Percentiles rank a stretch among this genome's conserved stretches.
Conservation (phyloP, 2,888 invertebrate species). For the Hemithea aestivaria region DNA sequence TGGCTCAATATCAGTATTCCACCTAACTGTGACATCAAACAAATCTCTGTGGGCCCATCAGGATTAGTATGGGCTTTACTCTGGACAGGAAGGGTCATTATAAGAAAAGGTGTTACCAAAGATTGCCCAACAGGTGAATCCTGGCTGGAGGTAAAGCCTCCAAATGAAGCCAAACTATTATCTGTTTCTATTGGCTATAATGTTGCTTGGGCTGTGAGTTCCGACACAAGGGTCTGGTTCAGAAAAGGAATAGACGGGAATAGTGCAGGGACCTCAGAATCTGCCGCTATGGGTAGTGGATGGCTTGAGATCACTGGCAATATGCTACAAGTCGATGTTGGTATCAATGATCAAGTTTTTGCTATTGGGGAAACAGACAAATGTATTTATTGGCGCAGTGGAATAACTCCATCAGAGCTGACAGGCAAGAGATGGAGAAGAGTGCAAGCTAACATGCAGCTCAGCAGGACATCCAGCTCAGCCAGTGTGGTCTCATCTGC, state of each 20-base stretch:
- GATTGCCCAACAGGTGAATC: conserved; percentile 84
- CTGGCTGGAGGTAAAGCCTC: conserved; percentile 90
- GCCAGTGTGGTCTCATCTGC: conserved; percentile 84
- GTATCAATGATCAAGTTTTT: conserved; percentile 93
- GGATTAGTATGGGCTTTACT: conserved; percentile 93
- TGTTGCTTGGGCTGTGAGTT: conserved; percentile 89
- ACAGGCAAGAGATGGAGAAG: conserved; percentile 93
- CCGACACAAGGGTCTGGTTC: conserved; percentile 93
- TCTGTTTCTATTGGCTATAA: conserved; percentile 91
- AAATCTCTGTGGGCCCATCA: conserved; percentile 90
- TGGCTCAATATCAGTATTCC: conserved; percentile 90
- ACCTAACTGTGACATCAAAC: conserved; percentile 88
- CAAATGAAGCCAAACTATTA: conserved; percentile 83
- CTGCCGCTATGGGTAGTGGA: conserved; percentile 87
- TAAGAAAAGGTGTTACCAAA: conserved; percentile 90
- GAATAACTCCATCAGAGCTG: conserved; percentile 85
- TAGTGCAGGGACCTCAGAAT: conserved; percentile 84
- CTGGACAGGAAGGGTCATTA: conserved; percentile 89
- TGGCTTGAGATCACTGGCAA: conserved; percentile 95
- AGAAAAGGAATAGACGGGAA: conserved; percentile 86
- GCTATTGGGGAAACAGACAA: conserved; percentile 91
- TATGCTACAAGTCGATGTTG: conserved; percentile 90
- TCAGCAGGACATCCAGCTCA: conserved; percentile 89
- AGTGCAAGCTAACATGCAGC: conserved; percentile 88
- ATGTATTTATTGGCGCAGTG: conserved; percentile 87